A percentile compares a stretch with the other conserved stretches of the same genome.
phyloP scores from a whole-genome alignment of 1,140 invertebrate genomes.

The Drosophila ananassae region DNA sequence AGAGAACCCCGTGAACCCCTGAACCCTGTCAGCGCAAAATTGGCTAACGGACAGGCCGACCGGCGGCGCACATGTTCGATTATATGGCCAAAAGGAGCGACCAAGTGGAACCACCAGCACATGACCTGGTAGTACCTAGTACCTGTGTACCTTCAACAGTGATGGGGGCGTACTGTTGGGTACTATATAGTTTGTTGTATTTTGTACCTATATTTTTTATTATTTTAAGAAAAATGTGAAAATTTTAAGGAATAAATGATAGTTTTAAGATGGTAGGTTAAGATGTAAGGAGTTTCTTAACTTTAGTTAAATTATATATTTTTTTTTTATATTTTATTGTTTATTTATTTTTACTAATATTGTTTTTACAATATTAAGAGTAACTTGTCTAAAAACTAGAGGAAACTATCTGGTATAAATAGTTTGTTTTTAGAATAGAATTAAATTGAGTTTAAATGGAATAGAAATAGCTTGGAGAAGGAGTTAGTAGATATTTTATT shows the following conservation, averaged over 20 bases:
- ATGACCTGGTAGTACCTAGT: slow-evolving; percentile 19
- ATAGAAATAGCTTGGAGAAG: no score
- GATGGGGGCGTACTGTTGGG: neutral
- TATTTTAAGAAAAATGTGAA: neutral
- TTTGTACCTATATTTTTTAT: neutral
- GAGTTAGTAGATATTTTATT: no score
- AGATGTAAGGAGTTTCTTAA: neutral
- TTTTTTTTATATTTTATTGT: neutral
- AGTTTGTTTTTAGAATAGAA: no score
- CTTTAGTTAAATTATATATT: neutral
- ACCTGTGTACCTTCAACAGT: neutral
- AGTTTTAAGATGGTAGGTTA: neutral
- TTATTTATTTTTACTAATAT: neutral
- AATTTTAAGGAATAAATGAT: neutral
- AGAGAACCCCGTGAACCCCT: neutral
- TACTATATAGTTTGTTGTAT: neutral
- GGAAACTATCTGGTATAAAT: no score
- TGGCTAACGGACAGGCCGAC: slow-evolving; percentile 45
- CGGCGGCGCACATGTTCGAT: slow-evolving; percentile 69
- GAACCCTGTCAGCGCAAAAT: slow-evolving; percentile 33
- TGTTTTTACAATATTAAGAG: no score
- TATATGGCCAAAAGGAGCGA: slow-evolving; percentile 71
- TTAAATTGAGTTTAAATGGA: no score
- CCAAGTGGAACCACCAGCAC: slow-evolving; percentile 69
- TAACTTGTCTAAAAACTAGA: no score